Evolutionary conservation across 1,140 invertebrate genomes (phyloP).

Genomic region (Drosophila willistoni): DNA sequence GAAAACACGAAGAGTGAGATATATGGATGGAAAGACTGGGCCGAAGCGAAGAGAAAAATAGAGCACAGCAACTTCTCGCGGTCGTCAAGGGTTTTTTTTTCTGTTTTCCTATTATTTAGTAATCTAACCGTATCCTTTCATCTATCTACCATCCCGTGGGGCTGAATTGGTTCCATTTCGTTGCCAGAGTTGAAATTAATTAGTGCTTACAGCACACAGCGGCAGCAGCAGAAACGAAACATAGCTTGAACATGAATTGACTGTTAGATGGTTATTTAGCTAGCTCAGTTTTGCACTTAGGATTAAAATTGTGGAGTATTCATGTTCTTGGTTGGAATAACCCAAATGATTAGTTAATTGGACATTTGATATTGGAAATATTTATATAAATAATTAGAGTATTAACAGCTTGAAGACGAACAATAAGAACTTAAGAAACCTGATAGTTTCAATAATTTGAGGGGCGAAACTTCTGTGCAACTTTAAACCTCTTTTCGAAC

Average conservation of each 20-base stretch:
- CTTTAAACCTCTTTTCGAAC: no score
- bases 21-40: neutral
- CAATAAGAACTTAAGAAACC: neutral
- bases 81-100: constrained; percentile 5
- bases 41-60: neutral
- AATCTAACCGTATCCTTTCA: constrained; percentile 8
- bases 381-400: neutral
- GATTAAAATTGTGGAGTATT: neutral
- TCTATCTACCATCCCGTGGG: constrained; percentile 3
- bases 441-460: no score
- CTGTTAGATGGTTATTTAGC: constrained; percentile 8
- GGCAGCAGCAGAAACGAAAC: neutral
- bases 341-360: constrained; percentile 3
- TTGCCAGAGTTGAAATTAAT: constrained; percentile 22
- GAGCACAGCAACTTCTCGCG: neutral
- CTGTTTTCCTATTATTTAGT: neutral
- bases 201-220: constrained; percentile 10
- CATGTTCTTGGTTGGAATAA: neutral
- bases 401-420: neutral
- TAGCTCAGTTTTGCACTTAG: neutral
- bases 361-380: neutral
- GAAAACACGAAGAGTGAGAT: neutral
- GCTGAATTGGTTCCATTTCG: constrained; percentile 11
- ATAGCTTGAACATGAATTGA: neutral
- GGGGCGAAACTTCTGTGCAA: no score